phyloP scores from a whole-genome alignment of 2,888 invertebrate genomes.

The Apodemia hepburni region DNA sequence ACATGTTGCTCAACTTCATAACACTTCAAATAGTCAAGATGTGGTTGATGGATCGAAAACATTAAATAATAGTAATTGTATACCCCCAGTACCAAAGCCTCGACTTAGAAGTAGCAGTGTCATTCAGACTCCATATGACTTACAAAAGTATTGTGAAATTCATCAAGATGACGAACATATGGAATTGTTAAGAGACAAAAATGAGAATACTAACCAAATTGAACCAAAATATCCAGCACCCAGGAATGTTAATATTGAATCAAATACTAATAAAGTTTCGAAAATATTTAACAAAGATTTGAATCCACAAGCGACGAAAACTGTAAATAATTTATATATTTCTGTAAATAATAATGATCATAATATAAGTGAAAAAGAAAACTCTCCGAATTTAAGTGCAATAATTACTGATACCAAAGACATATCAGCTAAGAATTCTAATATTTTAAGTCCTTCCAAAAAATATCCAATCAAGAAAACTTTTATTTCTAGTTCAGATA shows the following conservation, averaged over 20 bases:
- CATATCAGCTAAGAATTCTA: slow-evolving; percentile 60
- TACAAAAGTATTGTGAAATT: slow-evolving; percentile 72
- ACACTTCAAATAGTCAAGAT: slow-evolving; percentile 48
- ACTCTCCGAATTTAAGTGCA: slow-evolving; percentile 60
- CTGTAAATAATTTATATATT: slow-evolving; percentile 43
- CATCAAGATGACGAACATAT: slow-evolving; percentile 71
- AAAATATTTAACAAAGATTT: slow-evolving; percentile 41
- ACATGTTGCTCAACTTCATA: slow-evolving; percentile 65
- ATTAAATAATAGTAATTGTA: slow-evolving; percentile 39
- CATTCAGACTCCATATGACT: slow-evolving; percentile 74
- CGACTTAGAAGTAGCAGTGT: slow-evolving; percentile 70
- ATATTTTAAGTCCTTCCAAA: slow-evolving; percentile 70
- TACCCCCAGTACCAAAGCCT: slow-evolving; percentile 60
- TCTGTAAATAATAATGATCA: slow-evolving; percentile 43
- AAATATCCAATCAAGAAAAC: slow-evolving; percentile 67
- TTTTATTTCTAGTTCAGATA: slow-evolving; percentile 62
- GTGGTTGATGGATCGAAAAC: slow-evolving; percentile 49
- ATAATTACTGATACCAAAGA: slow-evolving; percentile 73
- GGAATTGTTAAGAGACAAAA: slow-evolving; percentile 62
- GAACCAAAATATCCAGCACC: slow-evolving; percentile 52
- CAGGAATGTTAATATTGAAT: slow-evolving; percentile 52
- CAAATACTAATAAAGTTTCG: slow-evolving; percentile 43
- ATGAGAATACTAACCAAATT: slow-evolving; percentile 40
- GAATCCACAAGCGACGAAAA: slow-evolving; percentile 42
- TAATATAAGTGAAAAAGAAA: slow-evolving; percentile 53